These are phyloP conservation scores for Coluber constrictor DNA, from an alignment of 2,797 vertebrate species.

Conservation along the genomic window DNA sequence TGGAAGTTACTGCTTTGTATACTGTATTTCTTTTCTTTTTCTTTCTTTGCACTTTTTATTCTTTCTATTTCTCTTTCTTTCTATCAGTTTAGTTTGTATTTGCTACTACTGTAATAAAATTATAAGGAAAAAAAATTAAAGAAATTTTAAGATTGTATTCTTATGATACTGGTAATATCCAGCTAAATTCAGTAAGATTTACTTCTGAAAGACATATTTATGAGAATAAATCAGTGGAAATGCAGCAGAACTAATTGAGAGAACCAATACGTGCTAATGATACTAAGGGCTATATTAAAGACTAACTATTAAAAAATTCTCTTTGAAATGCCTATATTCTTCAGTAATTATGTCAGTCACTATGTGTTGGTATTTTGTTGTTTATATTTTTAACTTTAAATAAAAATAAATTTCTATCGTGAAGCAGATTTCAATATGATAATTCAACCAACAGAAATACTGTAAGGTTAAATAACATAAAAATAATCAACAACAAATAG, in stretches of 20 bases:
- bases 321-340: neutral
- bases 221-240: neutral
- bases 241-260: neutral
- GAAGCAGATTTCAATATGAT: neutral
- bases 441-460: neutral
- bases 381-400: neutral
- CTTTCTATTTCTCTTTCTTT: neutral
- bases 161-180: neutral
- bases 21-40: neutral
- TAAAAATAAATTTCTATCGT: neutral
- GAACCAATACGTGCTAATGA: neutral
- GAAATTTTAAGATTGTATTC: neutral
- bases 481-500: neutral
- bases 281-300: neutral
- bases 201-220: neutral
- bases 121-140: neutral
- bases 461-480: neutral
- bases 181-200: neutral
- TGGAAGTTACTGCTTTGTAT: neutral
- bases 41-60: neutral
- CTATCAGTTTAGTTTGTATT: neutral
- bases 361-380: neutral
- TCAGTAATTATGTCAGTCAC: neutral
- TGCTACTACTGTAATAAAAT: neutral
- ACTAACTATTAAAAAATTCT: neutral